A percentile compares a stretch with the other conserved stretches of the same genome.
Evolutionary conservation across 2,888 invertebrate species (phyloP).

Genomic region (Sphinx pinastri): DNA sequence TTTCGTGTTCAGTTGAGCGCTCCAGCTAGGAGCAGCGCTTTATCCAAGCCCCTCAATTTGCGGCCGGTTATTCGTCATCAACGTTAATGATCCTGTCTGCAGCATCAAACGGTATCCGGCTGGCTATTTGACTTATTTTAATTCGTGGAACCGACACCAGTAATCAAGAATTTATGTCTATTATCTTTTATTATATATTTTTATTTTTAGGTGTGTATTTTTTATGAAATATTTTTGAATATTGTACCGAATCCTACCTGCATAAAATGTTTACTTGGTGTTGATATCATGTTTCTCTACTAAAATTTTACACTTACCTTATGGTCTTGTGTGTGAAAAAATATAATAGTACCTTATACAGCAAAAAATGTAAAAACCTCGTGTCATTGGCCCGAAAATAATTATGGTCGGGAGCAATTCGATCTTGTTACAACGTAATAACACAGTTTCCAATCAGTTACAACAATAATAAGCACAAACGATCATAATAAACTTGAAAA

Average conservation of each 20-base stretch:
- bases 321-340: constrained; percentile 11
- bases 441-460: constrained; percentile 26
- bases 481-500: constrained; percentile 20
- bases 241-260: too few species aligned
- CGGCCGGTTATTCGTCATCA: constrained; percentile 38
- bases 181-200: not conserved
- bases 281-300: not conserved
- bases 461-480: constrained; percentile 10
- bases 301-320: not conserved
- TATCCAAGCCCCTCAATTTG: constrained; percentile 30
- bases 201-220: not conserved
- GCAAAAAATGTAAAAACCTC: constrained; percentile 27
- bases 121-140: constrained; percentile 26
- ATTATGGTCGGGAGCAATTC: constrained; percentile 23
- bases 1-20: constrained; percentile 9
- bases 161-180: constrained; percentile 19
- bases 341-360: constrained; percentile 18
- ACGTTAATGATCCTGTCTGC: constrained; percentile 47
- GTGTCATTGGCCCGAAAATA: constrained; percentile 30
- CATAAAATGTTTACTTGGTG: too few species aligned
- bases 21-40: constrained; percentile 16
- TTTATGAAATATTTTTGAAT: not conserved
- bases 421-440: constrained; percentile 26
- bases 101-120: constrained; percentile 41
- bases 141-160: constrained; percentile 12